A percentile compares a stretch with the other conserved stretches of the same genome.
Conservation (phyloP, 1,140 invertebrate genomes). For the Cryptotermes secundus region DNA sequence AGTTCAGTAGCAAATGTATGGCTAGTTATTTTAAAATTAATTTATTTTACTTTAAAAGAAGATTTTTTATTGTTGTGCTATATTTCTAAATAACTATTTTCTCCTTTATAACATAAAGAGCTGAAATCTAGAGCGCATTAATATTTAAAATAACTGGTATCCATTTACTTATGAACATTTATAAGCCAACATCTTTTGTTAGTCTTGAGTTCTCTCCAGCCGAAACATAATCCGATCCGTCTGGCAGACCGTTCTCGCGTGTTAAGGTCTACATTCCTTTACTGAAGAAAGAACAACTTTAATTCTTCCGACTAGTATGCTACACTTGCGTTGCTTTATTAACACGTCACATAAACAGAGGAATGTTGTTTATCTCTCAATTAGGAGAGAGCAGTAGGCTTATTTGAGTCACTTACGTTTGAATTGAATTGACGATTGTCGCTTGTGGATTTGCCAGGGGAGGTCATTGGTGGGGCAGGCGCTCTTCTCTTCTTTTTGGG, state of each 20-base stretch:
- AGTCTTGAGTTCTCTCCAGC: no score
- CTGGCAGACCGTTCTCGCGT: neutral
- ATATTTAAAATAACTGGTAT: no score
- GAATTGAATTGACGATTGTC: neutral
- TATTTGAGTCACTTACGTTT: neutral
- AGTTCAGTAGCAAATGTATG: no score
- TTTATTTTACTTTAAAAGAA: no score
- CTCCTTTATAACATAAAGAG: no score
- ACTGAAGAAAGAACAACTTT: neutral
- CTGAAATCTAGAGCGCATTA: no score
- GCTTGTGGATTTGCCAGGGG: neutral
- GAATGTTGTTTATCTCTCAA: neutral
- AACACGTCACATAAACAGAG: neutral
- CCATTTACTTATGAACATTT: no score
- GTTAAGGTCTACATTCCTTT: neutral
- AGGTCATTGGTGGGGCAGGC: neutral
- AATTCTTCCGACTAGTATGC: neutral
- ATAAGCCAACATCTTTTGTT: no score
- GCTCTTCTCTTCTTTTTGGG: neutral
- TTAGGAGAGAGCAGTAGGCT: neutral
- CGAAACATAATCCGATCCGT: no score
- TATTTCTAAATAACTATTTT: no score
- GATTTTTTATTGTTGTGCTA: no score
- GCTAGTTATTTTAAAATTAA: no score
- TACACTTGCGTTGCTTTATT: neutral